Conservation (phyloP, 2,797 vertebrate species). For the Tragopan temminckii region DNA sequence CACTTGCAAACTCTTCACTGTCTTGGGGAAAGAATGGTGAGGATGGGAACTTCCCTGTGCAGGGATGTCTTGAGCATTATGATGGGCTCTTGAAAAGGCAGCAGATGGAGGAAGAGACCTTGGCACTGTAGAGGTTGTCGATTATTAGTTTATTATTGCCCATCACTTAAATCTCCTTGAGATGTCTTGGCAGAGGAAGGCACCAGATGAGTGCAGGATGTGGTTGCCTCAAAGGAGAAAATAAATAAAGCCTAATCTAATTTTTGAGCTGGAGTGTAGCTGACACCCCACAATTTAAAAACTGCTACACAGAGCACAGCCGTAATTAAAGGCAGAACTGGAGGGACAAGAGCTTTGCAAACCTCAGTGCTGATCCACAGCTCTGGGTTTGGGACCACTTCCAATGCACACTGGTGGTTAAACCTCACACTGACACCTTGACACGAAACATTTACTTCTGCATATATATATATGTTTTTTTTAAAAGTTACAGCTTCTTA, state of each 20-base stretch:
- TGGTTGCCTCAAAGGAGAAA: not conserved
- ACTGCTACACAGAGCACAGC: not conserved
- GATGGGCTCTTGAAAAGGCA: not conserved
- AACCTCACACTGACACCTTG: not conserved
- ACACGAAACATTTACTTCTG: not conserved
- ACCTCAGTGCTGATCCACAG: not conserved
- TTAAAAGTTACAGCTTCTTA: constrained; percentile 39
- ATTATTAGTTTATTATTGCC: not conserved
- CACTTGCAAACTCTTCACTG: not conserved
- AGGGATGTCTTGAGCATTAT: fast-evolving
- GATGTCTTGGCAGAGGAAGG: constrained; percentile 21
- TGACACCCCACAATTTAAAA: not conserved
- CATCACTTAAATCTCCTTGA: not conserved
- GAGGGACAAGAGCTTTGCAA: not conserved
- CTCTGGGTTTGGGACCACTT: not conserved
- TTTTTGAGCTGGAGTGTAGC: constrained; percentile 48
- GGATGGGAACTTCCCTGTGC: not conserved
- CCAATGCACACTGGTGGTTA: not conserved
- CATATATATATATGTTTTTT: too few species aligned
- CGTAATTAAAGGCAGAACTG: not conserved
- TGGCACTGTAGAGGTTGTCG: not conserved
- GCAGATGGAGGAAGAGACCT: constrained; percentile 7
- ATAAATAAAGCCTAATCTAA: not conserved
- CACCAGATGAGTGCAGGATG: not conserved
- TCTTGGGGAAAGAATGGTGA: not conserved